Conservation (phyloP, 2,797 vertebrate genomes). For the Paguma larvata region DNA sequence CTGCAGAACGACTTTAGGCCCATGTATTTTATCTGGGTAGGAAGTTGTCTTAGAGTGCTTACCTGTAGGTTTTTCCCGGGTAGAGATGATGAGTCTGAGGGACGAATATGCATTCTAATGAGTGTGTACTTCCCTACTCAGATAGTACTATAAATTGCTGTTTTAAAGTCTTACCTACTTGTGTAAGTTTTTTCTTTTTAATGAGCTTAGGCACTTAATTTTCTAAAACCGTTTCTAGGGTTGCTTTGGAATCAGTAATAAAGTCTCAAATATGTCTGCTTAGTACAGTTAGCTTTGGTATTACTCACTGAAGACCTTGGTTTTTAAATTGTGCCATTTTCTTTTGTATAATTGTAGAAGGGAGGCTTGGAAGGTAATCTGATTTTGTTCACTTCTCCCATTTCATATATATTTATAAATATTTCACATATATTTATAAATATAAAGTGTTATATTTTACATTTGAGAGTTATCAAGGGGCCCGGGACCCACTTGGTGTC, state of each 20-base stretch:
- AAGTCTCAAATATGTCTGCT: conserved; percentile 10
- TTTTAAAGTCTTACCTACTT: conserved; percentile 36
- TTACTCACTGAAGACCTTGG: background rate
- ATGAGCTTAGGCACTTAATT: background rate
- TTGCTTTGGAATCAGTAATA: conserved; percentile 19
- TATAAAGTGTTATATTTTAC: background rate
- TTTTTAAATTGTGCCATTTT: background rate
- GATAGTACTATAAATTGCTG: background rate
- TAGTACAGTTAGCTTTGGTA: background rate
- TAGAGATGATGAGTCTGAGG: background rate
- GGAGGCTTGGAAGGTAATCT: background rate
- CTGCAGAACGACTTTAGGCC: background rate
- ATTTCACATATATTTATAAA: background rate
- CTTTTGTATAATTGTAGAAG: background rate
- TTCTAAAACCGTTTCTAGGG: background rate
- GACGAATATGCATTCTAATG: background rate
- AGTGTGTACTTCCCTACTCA: background rate
- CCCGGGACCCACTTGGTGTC: background rate
- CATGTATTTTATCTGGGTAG: background rate
- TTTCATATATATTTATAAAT: background rate
- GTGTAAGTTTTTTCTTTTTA: conserved; percentile 15
- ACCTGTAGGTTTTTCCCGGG: background rate
- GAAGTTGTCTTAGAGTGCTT: background rate
- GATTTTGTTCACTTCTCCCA: background rate
- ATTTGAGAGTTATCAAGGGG: background rate